Evolutionary conservation across 2,113 vertebrate genomes (phyloP).

Genomic region (Rhombomys opimus): DNA sequence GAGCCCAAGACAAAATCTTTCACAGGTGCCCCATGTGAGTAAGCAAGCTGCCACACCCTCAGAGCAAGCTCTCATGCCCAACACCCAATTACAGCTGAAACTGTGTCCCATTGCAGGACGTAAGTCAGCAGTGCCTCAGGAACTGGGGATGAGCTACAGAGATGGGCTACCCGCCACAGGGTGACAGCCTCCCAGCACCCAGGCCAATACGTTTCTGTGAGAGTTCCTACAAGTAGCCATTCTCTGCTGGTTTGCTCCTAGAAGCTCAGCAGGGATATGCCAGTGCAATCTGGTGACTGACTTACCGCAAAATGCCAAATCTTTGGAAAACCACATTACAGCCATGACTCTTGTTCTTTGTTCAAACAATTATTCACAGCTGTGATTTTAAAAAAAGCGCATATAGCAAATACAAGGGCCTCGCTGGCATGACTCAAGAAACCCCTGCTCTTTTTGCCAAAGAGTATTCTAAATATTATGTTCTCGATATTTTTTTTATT

Average conservation of each 20-base stretch:
- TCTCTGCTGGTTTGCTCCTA: too few species aligned
- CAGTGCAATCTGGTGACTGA: neutral
- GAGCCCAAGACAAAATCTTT: neutral
- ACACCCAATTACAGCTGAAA: accelerated
- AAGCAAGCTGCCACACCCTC: accelerated
- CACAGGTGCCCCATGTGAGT: neutral
- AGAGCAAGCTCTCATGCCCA: neutral
- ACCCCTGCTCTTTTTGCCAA: neutral
- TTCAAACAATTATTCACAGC: neutral
- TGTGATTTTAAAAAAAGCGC: neutral
- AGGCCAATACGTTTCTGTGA: neutral
- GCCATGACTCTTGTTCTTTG: neutral
- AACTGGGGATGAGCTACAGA: neutral
- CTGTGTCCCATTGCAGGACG: neutral
- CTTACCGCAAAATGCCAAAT: neutral
- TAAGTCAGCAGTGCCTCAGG: too few species aligned
- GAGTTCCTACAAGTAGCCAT: neutral
- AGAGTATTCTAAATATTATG: neutral
- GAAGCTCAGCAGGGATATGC: neutral
- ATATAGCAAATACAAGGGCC: neutral
- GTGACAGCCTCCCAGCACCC: neutral
- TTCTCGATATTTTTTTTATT: neutral
- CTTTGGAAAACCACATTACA: neutral
- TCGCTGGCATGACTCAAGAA: neutral
- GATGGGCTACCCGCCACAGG: neutral